Base-by-base conservation (phyloP, 2,113 vertebrate genomes). In the Bufo gargarizans region DNA sequence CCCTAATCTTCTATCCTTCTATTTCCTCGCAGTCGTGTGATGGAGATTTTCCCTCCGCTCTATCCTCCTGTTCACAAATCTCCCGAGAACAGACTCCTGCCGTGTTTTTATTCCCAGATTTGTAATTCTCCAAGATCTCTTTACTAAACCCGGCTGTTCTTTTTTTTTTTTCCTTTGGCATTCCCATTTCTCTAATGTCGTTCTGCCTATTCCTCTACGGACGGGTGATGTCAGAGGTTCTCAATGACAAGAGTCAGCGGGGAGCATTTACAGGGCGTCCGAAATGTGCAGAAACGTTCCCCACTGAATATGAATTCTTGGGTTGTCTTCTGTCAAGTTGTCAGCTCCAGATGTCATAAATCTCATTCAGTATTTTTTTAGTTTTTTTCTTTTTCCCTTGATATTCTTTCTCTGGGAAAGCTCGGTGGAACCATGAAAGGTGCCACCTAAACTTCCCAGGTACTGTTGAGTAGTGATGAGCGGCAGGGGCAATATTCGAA, bases 61-160 rank as follows among this genome's bases (percentile, higher is more conserved):
- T 69, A 89, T 84, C 81, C 81, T 78, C 87, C 87, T 89, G 87
- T 89, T 89, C 87, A 84, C 87, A 89, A 84, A 89, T 89, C 87
- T 78, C 87, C 82, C 47, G 87, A 89, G 87, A 89, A 77, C 58
- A 84, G 82, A 78, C 87, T 78, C 87, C 87, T 58, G 87, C 82
- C 45, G 87, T 67, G 87, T 84, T 84, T 78, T 89, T 89, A 84
- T 89, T 89, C 87, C 82, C 45, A 61, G 87, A 89, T 89, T 84
- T 89, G 87, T 89, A 89, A 89, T 89, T 89, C 82, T 89, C 87
- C 87, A 50, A 84, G 87, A 84, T 89, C 87, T 76, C 82, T 84
- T 89, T 84, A 84, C 81, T 84, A 65, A 53, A 88, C 55, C 50
- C 50, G 81, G 87, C 80, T 88, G 80, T 88, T 88, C 71, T 83